A percentile compares a stretch with the other conserved stretches of the same genome.
These are phyloP conservation scores for Hedychridium roseum DNA, from an alignment of 2,888 invertebrate genomes.

Conservation along the genomic window DNA sequence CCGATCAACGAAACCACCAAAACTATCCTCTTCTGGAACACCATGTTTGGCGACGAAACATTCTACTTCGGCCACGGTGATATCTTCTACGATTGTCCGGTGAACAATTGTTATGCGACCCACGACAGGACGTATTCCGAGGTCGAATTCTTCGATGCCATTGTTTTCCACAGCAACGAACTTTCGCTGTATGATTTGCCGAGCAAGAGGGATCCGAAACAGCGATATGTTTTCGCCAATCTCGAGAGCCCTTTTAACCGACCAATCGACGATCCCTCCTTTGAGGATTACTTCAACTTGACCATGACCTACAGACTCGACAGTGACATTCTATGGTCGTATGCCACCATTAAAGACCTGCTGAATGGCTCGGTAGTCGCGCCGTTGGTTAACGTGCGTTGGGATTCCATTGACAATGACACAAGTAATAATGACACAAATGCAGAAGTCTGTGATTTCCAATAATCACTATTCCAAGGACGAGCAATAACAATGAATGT, in stretches of 20 bases:
- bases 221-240: slow-evolving; percentile 66
- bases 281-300: slow-evolving; percentile 66
- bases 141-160: slow-evolving; percentile 65
- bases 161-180: slow-evolving; percentile 66
- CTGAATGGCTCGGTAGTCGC: slow-evolving; percentile 36
- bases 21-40: slow-evolving; percentile 53
- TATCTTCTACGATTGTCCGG: slow-evolving; percentile 40
- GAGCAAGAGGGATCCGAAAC: slow-evolving; percentile 52
- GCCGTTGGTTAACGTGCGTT: slow-evolving; percentile 27
- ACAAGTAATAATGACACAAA: no score
- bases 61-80: slow-evolving; percentile 46
- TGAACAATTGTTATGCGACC: slow-evolving; percentile 64
- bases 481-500: no score
- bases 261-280: slow-evolving; percentile 25
- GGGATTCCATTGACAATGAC: slow-evolving; percentile 22
- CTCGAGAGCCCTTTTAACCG: slow-evolving; percentile 63
- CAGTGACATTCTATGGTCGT: slow-evolving; percentile 66
- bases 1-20: slow-evolving; percentile 23
- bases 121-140: slow-evolving; percentile 54
- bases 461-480: no score
- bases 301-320: slow-evolving; percentile 69
- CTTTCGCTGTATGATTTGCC: slow-evolving; percentile 56
- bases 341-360: slow-evolving; percentile 55
- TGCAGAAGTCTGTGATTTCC: no score
- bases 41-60: slow-evolving; percentile 42